Percentiles rank a stretch among this genome's conserved stretches.
These are phyloP conservation scores for Malurus elegans DNA, from an alignment of 2,113 vertebrate genomes.

Conservation along the genomic window DNA sequence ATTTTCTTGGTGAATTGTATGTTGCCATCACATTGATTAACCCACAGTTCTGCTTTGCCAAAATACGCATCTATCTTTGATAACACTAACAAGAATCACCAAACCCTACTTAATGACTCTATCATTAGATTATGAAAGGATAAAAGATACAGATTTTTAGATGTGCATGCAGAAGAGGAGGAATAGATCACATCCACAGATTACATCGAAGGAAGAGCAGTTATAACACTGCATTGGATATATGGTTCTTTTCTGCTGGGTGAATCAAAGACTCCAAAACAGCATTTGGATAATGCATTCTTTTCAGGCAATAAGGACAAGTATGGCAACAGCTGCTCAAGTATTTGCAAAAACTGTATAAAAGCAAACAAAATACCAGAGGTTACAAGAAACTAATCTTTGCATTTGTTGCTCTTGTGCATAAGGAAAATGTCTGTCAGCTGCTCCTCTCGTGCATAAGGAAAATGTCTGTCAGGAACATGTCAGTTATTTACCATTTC, in stretches of 20 bases:
- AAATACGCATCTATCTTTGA: background rate
- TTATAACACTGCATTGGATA: background rate
- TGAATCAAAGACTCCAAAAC: background rate
- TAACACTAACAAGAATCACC: background rate
- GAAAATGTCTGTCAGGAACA: conserved; percentile 25
- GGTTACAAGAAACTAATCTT: conserved; percentile 42
- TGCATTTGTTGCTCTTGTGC: conserved; percentile 14
- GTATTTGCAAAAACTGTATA: conserved; percentile 39
- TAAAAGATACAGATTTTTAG: background rate
- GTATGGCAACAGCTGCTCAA: conserved; percentile 66
- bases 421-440: conserved; percentile 8
- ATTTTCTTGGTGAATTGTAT: conserved; percentile 31
- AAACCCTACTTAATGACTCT: background rate
- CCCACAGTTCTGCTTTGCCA: background rate
- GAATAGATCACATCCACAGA: background rate
- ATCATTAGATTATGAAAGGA: background rate
- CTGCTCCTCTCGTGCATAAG: background rate
- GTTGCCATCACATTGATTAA: background rate
- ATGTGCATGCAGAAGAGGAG: background rate
- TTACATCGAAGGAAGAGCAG: background rate
- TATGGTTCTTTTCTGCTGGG: background rate
- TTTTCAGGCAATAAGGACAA: conserved; percentile 21
- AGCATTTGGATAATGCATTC: background rate
- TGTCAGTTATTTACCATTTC: background rate
- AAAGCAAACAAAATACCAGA: conserved; percentile 58